Evolutionary conservation across 2,888 invertebrate genomes (phyloP).

Genomic region (Atrina japonica): DNA sequence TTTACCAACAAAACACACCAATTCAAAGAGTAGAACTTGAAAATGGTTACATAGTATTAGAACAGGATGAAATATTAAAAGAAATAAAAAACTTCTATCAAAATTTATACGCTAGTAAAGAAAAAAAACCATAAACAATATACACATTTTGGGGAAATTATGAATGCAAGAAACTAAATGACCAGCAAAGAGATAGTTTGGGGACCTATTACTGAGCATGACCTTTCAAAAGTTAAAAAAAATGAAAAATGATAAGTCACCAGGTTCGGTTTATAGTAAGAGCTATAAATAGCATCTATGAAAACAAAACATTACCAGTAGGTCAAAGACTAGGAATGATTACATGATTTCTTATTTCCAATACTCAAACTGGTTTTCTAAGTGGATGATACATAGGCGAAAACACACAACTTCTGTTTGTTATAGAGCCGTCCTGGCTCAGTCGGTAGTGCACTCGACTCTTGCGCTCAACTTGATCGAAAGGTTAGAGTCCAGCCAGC

Average conservation of each 20-base stretch:
- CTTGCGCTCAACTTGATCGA: no score
- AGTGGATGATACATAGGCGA: conserved; percentile 18
- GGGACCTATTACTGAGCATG: background rate
- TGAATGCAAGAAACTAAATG: background rate
- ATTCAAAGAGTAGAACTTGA: background rate
- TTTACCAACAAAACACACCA: background rate
- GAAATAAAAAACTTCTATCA: background rate
- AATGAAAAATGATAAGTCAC: conserved; percentile 15
- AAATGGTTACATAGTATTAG: background rate
- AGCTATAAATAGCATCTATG: background rate
- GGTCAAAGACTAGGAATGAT: conserved; percentile 23
- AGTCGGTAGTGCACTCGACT: no score
- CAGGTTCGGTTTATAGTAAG: conserved; percentile 12
- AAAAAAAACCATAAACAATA: background rate
- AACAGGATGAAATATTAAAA: conserved; percentile 6
- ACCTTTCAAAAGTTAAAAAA: background rate
- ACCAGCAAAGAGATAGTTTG: background rate
- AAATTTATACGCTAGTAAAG: conserved; percentile 5
- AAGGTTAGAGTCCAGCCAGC: no score
- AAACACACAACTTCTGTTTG: conserved; percentile 15
- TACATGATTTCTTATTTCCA: conserved; percentile 8
- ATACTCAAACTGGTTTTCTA: conserved; percentile 17
- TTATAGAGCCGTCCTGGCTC: no score
- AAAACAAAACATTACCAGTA: conserved; percentile 3
- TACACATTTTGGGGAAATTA: background rate